These are phyloP conservation scores for Zaprionus tsacasi DNA, from an alignment of 1,140 invertebrate species.

Conservation along the genomic window DNA sequence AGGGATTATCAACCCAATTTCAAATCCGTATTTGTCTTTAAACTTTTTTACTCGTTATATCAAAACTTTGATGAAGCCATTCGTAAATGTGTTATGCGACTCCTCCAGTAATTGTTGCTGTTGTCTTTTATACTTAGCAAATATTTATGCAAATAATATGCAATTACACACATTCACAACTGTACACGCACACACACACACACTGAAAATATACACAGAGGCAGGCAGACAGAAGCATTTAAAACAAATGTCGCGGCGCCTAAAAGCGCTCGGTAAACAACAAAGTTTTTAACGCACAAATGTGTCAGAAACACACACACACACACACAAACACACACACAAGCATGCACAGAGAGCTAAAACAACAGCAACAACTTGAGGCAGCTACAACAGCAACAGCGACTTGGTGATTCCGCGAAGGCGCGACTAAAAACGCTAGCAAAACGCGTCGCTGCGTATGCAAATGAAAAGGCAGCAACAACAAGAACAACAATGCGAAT, in stretches of 20 bases:
- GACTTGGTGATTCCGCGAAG: slow-evolving; percentile 24
- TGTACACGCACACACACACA: slow-evolving; percentile 8
- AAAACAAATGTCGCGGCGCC: slow-evolving; percentile 44
- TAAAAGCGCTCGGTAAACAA: slow-evolving; percentile 70
- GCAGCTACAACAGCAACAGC: slow-evolving; percentile 38
- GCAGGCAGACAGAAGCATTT: slow-evolving; percentile 14
- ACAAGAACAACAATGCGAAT: slow-evolving; percentile 13
- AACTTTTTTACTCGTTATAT: slow-evolving; percentile 51
- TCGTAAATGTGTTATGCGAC: slow-evolving; percentile 42
- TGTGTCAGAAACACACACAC: slow-evolving; percentile 48
- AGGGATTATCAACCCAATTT: background rate
- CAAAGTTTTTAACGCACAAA: slow-evolving; percentile 68
- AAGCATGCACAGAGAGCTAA: background rate
- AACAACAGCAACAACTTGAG: slow-evolving; percentile 41
- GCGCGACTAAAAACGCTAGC: slow-evolving; percentile 48
- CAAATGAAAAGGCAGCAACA: slow-evolving; percentile 59
- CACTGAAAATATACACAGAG: background rate
- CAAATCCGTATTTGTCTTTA: slow-evolving; percentile 19
- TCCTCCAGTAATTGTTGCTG: slow-evolving; percentile 18
- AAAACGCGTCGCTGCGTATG: slow-evolving; percentile 39
- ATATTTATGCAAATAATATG: slow-evolving; percentile 81
- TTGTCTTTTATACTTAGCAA: slow-evolving; percentile 56
- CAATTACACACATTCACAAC: slow-evolving; percentile 62
- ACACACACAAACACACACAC: background rate
- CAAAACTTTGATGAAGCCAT: slow-evolving; percentile 55